Evolutionary conservation across 2,113 vertebrate genomes (phyloP).

Genomic region (Rousettus leschenaultii): DNA sequence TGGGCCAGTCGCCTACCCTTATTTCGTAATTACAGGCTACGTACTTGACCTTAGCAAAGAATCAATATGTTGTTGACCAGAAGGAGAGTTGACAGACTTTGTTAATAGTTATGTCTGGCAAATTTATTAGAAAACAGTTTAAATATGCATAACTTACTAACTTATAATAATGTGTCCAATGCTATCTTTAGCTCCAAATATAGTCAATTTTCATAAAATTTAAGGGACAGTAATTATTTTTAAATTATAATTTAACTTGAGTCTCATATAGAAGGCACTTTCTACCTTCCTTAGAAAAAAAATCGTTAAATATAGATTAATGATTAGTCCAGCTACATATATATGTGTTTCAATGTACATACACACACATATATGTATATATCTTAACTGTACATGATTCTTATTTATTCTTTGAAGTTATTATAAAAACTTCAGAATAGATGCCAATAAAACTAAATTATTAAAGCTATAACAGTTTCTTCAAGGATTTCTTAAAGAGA

Average conservation of each 20-base stretch:
- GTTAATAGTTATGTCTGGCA: neutral
- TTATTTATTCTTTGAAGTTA: constrained; percentile 13
- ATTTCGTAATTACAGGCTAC: neutral
- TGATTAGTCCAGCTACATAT: neutral
- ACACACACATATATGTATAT: neutral
- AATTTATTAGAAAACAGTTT: constrained; percentile 21
- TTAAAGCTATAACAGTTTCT: constrained; percentile 9
- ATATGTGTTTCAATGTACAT: neutral
- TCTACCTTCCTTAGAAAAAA: constrained; percentile 29
- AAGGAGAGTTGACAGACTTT: neutral
- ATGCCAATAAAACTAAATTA: constrained; percentile 17
- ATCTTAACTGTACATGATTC: neutral
- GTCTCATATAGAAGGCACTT: neutral
- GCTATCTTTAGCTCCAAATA: neutral
- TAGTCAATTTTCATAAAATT: neutral
- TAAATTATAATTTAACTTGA: constrained; percentile 31
- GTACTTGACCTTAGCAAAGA: neutral
- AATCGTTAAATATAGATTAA: neutral
- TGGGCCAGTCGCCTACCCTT: neutral
- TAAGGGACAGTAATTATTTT: neutral
- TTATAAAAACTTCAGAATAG: constrained; percentile 36
- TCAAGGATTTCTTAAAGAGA: constrained; percentile 73
- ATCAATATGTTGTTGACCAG: neutral
- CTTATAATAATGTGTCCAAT: neutral
- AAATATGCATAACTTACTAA: neutral